These are phyloP conservation scores for Lagodon rhomboides DNA, from an alignment of 2,797 vertebrate genomes.

Conservation along the genomic window DNA sequence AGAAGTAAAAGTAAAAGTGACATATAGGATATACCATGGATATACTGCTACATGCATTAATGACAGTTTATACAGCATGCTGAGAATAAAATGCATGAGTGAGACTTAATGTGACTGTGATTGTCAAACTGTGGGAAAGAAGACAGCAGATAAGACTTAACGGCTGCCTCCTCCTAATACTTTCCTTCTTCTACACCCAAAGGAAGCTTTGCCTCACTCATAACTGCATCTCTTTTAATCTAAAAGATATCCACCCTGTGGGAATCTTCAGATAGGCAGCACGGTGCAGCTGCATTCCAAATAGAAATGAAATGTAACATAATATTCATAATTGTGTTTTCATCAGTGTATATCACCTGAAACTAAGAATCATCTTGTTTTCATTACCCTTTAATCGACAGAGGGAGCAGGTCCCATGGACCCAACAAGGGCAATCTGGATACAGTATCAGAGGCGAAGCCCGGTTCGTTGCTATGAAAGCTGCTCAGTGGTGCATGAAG, in stretches of 20 bases:
- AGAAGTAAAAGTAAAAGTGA: conserved; percentile 13
- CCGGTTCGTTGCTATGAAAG: too few relatives aligned
- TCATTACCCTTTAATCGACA: too few relatives aligned
- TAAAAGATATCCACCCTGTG: conserved; percentile 5
- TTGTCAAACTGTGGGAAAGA: neutral
- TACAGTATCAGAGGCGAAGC: too few relatives aligned
- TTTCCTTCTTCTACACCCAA: neutral
- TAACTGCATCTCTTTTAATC: conserved; percentile 23
- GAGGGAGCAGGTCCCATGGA: too few relatives aligned
- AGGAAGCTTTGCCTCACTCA: conserved; percentile 8
- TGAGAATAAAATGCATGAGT: neutral
- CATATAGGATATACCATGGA: too few relatives aligned
- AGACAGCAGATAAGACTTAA: neutral
- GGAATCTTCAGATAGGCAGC: conserved; percentile 4
- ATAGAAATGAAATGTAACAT: too few relatives aligned
- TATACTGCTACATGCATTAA: neutral
- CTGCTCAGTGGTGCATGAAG: too few relatives aligned
- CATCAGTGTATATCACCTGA: too few relatives aligned
- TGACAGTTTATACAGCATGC: neutral
- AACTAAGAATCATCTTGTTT: too few relatives aligned
- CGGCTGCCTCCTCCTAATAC: neutral
- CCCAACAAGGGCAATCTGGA: too few relatives aligned
- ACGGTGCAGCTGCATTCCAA: neutral
- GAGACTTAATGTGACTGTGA: neutral
- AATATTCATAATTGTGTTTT: too few relatives aligned